Percentiles rank a stretch among this genome's conserved stretches.
Evolutionary conservation across 2,888 invertebrate species (phyloP).

Genomic region (Platycnemis pennipes): DNA sequence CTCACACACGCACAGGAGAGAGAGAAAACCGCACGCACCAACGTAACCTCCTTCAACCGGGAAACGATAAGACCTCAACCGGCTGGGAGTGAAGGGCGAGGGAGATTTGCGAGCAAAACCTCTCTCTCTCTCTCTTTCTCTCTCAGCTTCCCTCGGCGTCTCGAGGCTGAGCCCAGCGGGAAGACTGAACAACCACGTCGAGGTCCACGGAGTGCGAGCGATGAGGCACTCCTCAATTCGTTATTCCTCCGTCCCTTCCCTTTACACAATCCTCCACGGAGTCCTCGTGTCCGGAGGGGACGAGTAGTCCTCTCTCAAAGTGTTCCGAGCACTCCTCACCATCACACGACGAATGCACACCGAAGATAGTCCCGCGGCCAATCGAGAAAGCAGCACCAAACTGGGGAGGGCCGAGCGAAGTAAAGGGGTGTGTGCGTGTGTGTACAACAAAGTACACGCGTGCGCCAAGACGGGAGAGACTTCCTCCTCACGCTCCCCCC

Average conservation of each 20-base stretch:
- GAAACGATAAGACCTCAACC: constrained; percentile 55
- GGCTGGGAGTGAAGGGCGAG: constrained; percentile 25
- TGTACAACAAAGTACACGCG: too few relatives aligned
- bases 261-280: too few relatives aligned
- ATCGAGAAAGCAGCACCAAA: too few relatives aligned
- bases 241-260: background rate
- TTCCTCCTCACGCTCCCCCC: background rate
- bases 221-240: background rate
- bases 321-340: too few relatives aligned
- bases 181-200: background rate
- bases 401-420: too few relatives aligned
- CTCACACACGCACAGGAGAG: background rate
- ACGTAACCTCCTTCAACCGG: background rate
- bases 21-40: background rate
- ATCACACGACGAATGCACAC: too few relatives aligned
- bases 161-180: background rate
- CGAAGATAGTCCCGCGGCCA: too few relatives aligned
- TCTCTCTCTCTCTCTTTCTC: background rate
- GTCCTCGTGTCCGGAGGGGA: too few relatives aligned
- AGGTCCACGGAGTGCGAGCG: background rate
- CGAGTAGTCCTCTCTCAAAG: too few relatives aligned
- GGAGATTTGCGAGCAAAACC: constrained; percentile 22
- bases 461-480: background rate
- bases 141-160: background rate
- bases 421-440: too few relatives aligned